phyloP scores from a whole-genome alignment of 2,888 invertebrate genomes.

The Drosophila borealis region DNA sequence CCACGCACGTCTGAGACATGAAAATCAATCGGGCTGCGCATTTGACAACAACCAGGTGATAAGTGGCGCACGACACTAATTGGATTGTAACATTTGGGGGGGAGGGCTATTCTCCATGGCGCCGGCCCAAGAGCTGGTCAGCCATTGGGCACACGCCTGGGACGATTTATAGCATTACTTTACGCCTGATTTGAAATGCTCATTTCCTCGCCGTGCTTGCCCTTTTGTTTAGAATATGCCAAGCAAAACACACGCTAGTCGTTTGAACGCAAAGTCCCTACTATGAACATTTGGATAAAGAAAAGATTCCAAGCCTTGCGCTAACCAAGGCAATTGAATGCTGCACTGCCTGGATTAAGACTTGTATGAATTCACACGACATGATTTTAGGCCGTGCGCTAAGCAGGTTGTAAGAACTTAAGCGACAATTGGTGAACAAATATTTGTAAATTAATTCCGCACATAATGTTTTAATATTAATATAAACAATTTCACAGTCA shows the following conservation, averaged over 20 bases:
- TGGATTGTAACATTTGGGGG: slow-evolving; percentile 83
- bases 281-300: slow-evolving; percentile 28
- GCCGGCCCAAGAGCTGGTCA: slow-evolving; percentile 42
- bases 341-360: slow-evolving; percentile 58
- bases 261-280: slow-evolving; percentile 27
- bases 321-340: slow-evolving; percentile 39
- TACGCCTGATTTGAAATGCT: slow-evolving; percentile 52
- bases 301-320: slow-evolving; percentile 53
- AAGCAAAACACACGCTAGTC: slow-evolving; percentile 63
- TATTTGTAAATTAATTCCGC: slow-evolving; percentile 23
- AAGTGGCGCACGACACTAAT: slow-evolving; percentile 75
- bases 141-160: slow-evolving; percentile 53
- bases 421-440: slow-evolving; percentile 23
- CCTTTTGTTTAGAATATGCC: slow-evolving; percentile 66
- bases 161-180: slow-evolving; percentile 61
- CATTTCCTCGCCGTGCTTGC: slow-evolving; percentile 32
- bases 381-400: slow-evolving; percentile 63
- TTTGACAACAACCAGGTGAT: slow-evolving; percentile 57
- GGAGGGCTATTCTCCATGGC: slow-evolving; percentile 41
- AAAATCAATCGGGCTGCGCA: slow-evolving; percentile 67
- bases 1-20: slow-evolving; percentile 82
- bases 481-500: neutral
- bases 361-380: slow-evolving; percentile 71
- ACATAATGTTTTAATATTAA: slow-evolving; percentile 6
- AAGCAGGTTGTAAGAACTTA: slow-evolving; percentile 50